Evolutionary conservation across 2,113 vertebrate genomes (phyloP), one percentile per base, ranked within the genome.

Genomic region (Chauna torquata): DNA sequence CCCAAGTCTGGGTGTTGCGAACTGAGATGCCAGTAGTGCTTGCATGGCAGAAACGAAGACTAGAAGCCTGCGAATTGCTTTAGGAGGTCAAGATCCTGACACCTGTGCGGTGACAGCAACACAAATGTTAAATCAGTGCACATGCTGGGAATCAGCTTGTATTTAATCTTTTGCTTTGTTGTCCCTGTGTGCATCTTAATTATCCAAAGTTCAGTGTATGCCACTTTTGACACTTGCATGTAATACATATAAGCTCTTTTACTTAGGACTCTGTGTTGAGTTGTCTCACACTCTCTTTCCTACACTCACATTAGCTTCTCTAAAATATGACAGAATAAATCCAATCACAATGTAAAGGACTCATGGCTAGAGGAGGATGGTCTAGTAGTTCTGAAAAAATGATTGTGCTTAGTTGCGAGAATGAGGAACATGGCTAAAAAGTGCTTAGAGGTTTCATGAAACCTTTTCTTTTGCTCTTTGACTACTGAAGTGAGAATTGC

Each of bases 71-170:
- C 20, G 19, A 38, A 17, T 54, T 95, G 49, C 28, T 57, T 28
- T 49, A 49, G 30, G 27, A 72, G 54, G 24, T 34, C 54, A 76
- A 65, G 49, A 52, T 68, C 52, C 58, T 86, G 85, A 45, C 1
- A 0, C 47, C 61, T 77, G 34, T 47, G 62, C 54, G n/a, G 79
- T 44, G 62, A 36, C 62, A 83, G 66, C 44, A 58, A 11, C 6
- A 1, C 36, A 66, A 69, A 40, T 0, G 0, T 27, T 74, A 23
- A 55, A 47, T 22, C 58, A 2, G 1, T 42, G 27, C 0, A 4
- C 42, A 6, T 55, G 61, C 57, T 94, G 70, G 38, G 27, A 74
- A 81, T 58, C 54, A n/a, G 12, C 34, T 71, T 84, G 42, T 20
- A 8, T 74, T 92, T 95, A 11, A 38, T 50, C 25, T 50, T 87